These are phyloP conservation scores for Plecotus auritus DNA, from an alignment of 2,113 vertebrate species.

Conservation along the genomic window DNA sequence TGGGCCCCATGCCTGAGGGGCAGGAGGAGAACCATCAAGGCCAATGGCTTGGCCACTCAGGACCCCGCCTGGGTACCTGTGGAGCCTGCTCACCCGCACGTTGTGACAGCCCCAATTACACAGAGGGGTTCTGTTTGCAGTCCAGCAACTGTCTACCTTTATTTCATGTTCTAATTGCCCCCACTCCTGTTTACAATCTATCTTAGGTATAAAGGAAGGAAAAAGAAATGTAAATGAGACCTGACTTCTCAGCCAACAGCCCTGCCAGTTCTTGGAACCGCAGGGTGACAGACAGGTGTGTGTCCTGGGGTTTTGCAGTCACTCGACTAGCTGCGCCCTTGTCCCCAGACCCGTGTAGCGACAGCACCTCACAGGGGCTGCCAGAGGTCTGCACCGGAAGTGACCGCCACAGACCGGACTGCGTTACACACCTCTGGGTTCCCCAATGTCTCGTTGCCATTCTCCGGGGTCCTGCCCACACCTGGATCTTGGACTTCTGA, in stretches of 20 bases:
- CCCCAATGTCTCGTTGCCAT: too few relatives aligned
- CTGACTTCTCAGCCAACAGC: accelerated
- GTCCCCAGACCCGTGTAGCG: accelerated
- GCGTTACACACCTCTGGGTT: too few relatives aligned
- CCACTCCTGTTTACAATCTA: not conserved
- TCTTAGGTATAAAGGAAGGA: not conserved
- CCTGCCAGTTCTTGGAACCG: accelerated
- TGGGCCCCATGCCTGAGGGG: accelerated
- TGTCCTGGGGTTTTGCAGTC: not conserved
- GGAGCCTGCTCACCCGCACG: accelerated
- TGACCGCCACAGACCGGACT: not conserved
- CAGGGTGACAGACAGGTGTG: not conserved
- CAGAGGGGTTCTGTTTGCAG: not conserved
- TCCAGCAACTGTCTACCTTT: not conserved
- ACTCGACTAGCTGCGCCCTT: accelerated
- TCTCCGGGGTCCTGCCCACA: too few relatives aligned
- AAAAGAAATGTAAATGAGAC: not conserved
- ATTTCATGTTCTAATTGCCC: not conserved
- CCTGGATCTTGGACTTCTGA: too few relatives aligned
- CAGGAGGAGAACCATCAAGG: not conserved
- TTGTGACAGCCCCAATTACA: too few relatives aligned
- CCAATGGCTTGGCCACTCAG: not conserved
- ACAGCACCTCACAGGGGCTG: not conserved
- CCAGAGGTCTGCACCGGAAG: not conserved
- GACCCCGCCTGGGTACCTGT: not conserved